Conservation (phyloP, 2,113 vertebrate genomes). For the Tympanuchus pallidicinctus region DNA sequence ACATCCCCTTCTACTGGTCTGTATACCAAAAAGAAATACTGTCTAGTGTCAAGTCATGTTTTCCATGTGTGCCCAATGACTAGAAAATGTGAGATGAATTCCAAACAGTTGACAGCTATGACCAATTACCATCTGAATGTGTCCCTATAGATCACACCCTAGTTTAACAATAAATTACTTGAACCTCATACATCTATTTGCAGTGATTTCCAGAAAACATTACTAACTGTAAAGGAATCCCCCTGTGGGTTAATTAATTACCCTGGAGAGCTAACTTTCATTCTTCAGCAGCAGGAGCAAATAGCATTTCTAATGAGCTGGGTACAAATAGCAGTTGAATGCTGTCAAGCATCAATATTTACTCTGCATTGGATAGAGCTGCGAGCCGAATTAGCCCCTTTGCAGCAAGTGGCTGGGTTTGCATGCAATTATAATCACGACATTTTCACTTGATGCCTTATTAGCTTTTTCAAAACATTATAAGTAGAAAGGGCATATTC, state of each 20-base stretch:
- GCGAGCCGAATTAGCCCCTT: slow-evolving; percentile 62
- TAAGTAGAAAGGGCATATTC: slow-evolving; percentile 17
- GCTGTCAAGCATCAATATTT: slow-evolving; percentile 70
- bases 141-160: slow-evolving; percentile 45
- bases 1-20: not conserved
- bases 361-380: slow-evolving; percentile 26
- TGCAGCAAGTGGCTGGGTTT: not conserved
- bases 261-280: slow-evolving; percentile 52
- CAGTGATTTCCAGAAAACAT: not conserved
- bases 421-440: slow-evolving; percentile 10
- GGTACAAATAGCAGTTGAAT: slow-evolving; percentile 57
- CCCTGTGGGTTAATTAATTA: slow-evolving; percentile 48
- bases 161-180: slow-evolving; percentile 42
- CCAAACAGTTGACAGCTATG: slow-evolving; percentile 7
- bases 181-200: slow-evolving; percentile 1
- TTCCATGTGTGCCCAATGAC: not conserved
- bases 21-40: not conserved
- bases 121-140: slow-evolving; percentile 9
- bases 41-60: not conserved
- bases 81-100: slow-evolving; percentile 7
- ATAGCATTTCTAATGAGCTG: slow-evolving; percentile 62
- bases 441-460: slow-evolving; percentile 38
- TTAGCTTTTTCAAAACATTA: not conserved
- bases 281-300: slow-evolving; percentile 28
- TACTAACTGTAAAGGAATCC: not conserved